Evolutionary conservation across 2,113 vertebrate genomes (phyloP), one percentile per base, ranked within the genome.

Genomic region (Pardalotus punctatus): DNA sequence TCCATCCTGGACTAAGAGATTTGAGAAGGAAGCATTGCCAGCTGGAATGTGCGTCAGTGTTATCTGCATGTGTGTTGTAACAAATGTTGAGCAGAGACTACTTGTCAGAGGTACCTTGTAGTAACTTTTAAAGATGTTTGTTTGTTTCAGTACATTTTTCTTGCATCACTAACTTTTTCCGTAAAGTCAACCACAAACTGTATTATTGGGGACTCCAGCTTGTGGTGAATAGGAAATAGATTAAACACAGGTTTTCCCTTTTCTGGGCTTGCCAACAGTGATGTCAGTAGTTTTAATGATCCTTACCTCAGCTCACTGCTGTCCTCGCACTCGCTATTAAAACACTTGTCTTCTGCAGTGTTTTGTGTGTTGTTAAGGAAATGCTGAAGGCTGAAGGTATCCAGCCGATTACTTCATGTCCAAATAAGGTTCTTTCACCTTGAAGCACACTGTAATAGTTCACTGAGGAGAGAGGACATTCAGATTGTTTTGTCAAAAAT

Each of bases 181-280:
- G 96, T 98, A 96, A 97, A 98, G 91, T 93, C 89, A 97, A 96
- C 98, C 97, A 73, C 96, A 95, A 74, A 83, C 66, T 94, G 91
- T 88, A 89, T 98, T 98, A 97, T 50, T 94, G 85, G 98, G 97
- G 96, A 97, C 96, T 98, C 97, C 95, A 84, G 93, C 96, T 96
- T 96, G 97, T 92, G 97, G 96, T 96, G 94, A 96, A 96, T 94
- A 97, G 97, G 95, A 98, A 98, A 97, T 97, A 97, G 97, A 98
- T 98, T 98, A 98, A 98, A 98, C 96, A 97, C 97, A 98, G 98
- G 98, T 98, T 98, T 98, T 97, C 98, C 98, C 96, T 96, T 96
- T 96, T 97, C 97, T 94, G 42, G 58, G 31, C 42, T 82, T 98
- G 98, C 98, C 98, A 98, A 28, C 80, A 94, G 88, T 98, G 98